Conservation (phyloP, 2,888 invertebrate genomes). For the Pristionchus fissidentatus region DNA sequence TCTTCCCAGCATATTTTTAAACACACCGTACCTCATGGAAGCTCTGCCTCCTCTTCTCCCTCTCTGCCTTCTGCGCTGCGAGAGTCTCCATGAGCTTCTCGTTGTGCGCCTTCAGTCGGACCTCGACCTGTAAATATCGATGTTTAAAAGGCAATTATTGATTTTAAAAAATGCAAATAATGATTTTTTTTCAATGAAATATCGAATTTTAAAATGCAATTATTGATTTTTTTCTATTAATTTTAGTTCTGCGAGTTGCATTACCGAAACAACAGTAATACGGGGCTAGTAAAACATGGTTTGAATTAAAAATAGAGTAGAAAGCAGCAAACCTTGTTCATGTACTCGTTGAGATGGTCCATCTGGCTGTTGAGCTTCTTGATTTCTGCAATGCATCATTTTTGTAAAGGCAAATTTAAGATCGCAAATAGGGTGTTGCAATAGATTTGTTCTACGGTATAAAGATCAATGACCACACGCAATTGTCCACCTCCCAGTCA, state of each 20-base stretch:
- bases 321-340: constrained; percentile 65
- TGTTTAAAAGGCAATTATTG: not conserved
- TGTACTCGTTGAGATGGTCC: constrained; percentile 75
- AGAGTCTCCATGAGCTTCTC: constrained; percentile 71
- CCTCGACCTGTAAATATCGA: constrained; percentile 9
- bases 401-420: not conserved
- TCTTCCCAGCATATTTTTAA: no score
- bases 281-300: no score
- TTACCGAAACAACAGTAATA: not conserved
- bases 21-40: constrained; percentile 75
- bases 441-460: not conserved
- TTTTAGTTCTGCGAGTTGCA: not conserved
- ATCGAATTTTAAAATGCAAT: not conserved
- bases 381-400: constrained; percentile 71
- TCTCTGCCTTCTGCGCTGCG: constrained; percentile 71
- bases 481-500: no score
- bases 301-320: not conserved
- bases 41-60: constrained; percentile 71
- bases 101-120: constrained; percentile 62
- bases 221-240: not conserved
- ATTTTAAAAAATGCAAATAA: not conserved
- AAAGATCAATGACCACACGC: not conserved
- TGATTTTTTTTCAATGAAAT: no score
- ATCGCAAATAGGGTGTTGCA: not conserved
- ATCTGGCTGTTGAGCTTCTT: constrained; percentile 73